Evolutionary conservation across 2,888 invertebrate genomes (phyloP), one percentile per base, ranked within the genome.

Genomic region (Drosophila parthenogenetica): DNA sequence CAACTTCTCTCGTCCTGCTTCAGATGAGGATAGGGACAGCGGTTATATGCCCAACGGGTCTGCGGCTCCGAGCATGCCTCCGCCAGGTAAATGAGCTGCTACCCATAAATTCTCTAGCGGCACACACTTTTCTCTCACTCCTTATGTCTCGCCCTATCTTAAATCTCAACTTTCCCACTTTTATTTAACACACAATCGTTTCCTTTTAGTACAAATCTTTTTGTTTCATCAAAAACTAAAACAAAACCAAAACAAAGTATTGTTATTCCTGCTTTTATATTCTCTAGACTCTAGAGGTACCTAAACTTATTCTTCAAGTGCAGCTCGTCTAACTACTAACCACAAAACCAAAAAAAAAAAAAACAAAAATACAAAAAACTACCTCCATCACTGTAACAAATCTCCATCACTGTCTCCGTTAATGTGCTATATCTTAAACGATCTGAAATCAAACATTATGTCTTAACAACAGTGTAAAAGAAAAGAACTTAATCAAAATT

Each of bases 21-120:
- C 64, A 91, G 91, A 91, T 76, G 91, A 91, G 40, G 91, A 91
- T 55, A 84, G 89, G 39, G 91, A 91, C 42, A 90, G 89, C 59
- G 89, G 90, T 39, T 89, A 84, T 37, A 86, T 89, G 79, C 90
- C 88, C 5, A 91, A 91, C 65, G 90, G 90, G 42, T 76, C 85
- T 59, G 81, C 81, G 50, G 90, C 87, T 54, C 91, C 91, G 55
- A 90, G 76, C 64, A 89, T 90, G 77, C 90, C 91, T 85, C 92
- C 92, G 50, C 91, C 92, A 91, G 92, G 92, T 92, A 92, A 91
- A 73, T 79, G 49, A 29, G 53, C 57, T 66, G 63, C 39, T 35
- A 50, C 57, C 57, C 50, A 3, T 5, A 7, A n/a, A n/a, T 25
- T n/a, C 11, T 25, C 43, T 42, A 40, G 46, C 40, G 32, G 17